Evolutionary conservation across 2,888 invertebrate genomes (phyloP).

Genomic region (Hyposoter dolosus): DNA sequence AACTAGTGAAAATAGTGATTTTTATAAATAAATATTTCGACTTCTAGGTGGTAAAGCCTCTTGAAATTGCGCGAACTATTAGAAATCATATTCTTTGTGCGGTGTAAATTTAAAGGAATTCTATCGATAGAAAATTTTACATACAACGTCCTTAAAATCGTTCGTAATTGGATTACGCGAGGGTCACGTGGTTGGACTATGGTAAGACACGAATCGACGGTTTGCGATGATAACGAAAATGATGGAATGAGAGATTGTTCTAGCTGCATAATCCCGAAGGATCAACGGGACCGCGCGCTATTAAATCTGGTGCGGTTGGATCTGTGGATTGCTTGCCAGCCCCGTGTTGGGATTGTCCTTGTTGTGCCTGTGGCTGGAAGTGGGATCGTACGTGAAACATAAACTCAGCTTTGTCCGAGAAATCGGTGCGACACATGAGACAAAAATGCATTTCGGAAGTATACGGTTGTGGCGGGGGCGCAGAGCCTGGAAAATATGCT

Average conservation of each 20-base stretch:
- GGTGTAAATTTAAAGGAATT: too few relatives aligned
- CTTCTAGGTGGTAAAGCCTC: too few relatives aligned
- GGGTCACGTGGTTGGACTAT: conserved; percentile 77
- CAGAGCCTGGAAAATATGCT: conserved; percentile 82
- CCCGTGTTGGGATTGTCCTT: conserved; percentile 74
- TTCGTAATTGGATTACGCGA: conserved; percentile 62
- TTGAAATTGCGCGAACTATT: too few relatives aligned
- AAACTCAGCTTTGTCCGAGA: conserved; percentile 89
- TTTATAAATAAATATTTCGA: too few relatives aligned
- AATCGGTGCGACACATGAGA: conserved; percentile 89
- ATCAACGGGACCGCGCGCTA: conserved; percentile 83
- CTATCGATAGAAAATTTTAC: too few relatives aligned
- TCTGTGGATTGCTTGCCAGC: conserved; percentile 79
- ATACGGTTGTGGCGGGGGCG: conserved; percentile 81
- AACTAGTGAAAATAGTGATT: too few relatives aligned
- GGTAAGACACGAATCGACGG: conserved; percentile 82
- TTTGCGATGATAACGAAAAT: conserved; percentile 74
- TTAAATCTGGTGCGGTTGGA: conserved; percentile 81
- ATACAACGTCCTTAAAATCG: too few relatives aligned
- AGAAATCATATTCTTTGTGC: too few relatives aligned
- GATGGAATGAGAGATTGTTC: conserved; percentile 66
- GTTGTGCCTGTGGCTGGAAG: conserved; percentile 85
- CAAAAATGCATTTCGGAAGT: conserved; percentile 86
- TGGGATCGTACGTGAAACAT: conserved; percentile 90
- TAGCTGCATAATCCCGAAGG: conserved; percentile 83